These are phyloP conservation scores for Leptopilina clavipes DNA, from an alignment of 1,140 invertebrate species.

Conservation along the genomic window DNA sequence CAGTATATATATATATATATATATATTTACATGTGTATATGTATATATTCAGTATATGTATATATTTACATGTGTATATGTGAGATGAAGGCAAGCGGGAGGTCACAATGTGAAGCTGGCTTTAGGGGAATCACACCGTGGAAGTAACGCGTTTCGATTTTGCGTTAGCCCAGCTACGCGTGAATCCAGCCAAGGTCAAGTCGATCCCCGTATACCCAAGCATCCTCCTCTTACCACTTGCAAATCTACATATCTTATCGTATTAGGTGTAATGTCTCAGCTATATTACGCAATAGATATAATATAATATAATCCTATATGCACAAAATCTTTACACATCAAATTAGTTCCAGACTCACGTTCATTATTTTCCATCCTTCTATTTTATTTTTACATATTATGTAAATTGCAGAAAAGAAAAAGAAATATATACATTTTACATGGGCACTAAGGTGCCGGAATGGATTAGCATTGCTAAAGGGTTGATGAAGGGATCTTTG, in stretches of 20 bases:
- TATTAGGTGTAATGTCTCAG: neutral
- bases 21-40: slow-evolving; percentile 39
- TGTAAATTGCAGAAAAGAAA: too few relatives aligned
- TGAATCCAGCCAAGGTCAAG: slow-evolving; percentile 76
- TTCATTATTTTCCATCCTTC: too few relatives aligned
- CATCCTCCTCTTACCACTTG: slow-evolving; percentile 50
- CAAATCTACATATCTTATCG: slow-evolving; percentile 24
- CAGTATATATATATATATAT: slow-evolving; percentile 40
- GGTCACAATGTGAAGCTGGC: slow-evolving; percentile 70
- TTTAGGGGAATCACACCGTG: slow-evolving; percentile 74
- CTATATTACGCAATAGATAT: neutral
- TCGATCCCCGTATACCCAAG: slow-evolving; percentile 68
- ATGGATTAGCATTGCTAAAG: too few relatives aligned
- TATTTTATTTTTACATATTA: too few relatives aligned
- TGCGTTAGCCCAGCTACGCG: slow-evolving; percentile 75
- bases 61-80: slow-evolving; percentile 38
- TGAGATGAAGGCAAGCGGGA: slow-evolving; percentile 50
- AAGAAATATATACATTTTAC: too few relatives aligned
- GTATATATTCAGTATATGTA: too few relatives aligned
- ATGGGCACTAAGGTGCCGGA: too few relatives aligned
- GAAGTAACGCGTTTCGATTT: slow-evolving; percentile 76
- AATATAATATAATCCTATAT: neutral
- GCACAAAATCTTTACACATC: too few relatives aligned
- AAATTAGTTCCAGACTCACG: too few relatives aligned
- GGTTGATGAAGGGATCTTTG: too few relatives aligned